A percentile compares a stretch with the other conserved stretches of the same genome.
Evolutionary conservation across 2,888 invertebrate species (phyloP).

Genomic region (Parapristionchus giblindavisi): DNA sequence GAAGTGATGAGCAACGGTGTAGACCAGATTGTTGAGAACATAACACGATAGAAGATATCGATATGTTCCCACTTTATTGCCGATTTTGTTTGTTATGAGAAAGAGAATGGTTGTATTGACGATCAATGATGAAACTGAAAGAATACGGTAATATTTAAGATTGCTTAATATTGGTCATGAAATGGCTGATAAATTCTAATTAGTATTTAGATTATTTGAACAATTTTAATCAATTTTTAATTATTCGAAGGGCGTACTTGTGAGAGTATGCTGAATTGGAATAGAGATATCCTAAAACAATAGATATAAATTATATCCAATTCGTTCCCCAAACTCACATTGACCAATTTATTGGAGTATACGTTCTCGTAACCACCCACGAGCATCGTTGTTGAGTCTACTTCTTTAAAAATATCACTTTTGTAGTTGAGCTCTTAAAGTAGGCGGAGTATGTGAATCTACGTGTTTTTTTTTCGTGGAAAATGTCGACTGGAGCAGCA

Average conservation of each 20-base stretch:
- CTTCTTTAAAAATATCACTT: no score
- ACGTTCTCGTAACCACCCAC: not conserved
- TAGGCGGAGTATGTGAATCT: no score
- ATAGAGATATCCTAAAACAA: slow-evolving; percentile 1
- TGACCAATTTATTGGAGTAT: not conserved
- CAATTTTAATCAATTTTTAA: no score
- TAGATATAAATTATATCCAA: not conserved
- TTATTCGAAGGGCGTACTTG: no score
- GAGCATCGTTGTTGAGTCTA: no score
- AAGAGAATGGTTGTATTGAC: not conserved
- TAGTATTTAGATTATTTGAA: no score
- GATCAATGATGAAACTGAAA: not conserved
- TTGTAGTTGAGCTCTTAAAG: no score
- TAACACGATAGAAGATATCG: slow-evolving; percentile 1
- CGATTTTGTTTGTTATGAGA: not conserved
- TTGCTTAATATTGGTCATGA: no score
- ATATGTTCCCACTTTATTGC: slow-evolving; percentile 10
- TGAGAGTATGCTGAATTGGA: not conserved
- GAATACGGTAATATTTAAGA: not conserved
- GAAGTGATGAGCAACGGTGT: not conserved
- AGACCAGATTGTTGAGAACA: not conserved
- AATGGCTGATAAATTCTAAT: no score
- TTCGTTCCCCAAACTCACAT: not conserved
- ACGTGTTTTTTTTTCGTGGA: no score
- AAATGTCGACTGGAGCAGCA: no score